phyloP scores from a whole-genome alignment of 2,797 vertebrate species.

The Pipistrellus kuhlii region DNA sequence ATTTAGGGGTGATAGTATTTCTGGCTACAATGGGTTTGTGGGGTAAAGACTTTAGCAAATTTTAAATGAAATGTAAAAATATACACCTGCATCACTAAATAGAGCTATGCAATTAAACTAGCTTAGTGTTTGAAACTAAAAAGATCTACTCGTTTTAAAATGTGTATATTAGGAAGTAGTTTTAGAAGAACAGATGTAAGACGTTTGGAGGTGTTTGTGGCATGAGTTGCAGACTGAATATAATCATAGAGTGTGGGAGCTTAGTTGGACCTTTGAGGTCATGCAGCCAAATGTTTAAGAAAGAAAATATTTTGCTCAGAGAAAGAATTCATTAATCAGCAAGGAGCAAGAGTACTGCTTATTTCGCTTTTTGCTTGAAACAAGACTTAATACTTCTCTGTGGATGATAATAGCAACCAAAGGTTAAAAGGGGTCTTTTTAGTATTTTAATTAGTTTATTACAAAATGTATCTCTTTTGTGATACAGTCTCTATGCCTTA shows the following conservation, averaged over 20 bases:
- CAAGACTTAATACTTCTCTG: not conserved
- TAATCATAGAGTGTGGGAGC: not conserved
- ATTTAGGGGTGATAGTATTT: not conserved
- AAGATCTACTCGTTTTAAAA: not conserved
- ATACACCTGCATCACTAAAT: not conserved
- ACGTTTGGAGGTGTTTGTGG: not conserved
- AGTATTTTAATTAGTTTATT: not conserved
- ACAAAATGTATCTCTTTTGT: not conserved
- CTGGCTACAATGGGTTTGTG: not conserved
- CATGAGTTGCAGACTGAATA: not conserved
- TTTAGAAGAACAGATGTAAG: not conserved
- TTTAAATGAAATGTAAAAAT: not conserved
- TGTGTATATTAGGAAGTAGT: not conserved
- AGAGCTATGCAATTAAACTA: not conserved
- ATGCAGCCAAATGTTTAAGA: not conserved
- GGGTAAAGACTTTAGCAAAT: not conserved
- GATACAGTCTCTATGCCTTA: not conserved
- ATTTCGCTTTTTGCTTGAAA: not conserved
- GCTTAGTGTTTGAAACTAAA: not conserved
- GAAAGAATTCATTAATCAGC: not conserved
- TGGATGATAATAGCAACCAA: not conserved
- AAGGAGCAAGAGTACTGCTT: not conserved
- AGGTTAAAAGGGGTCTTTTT: not conserved
- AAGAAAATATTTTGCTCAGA: not conserved
- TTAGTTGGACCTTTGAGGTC: not conserved